These are phyloP conservation scores for Hofmannophila pseudospretella DNA, from an alignment of 2,888 invertebrate genomes.

Conservation along the genomic window DNA sequence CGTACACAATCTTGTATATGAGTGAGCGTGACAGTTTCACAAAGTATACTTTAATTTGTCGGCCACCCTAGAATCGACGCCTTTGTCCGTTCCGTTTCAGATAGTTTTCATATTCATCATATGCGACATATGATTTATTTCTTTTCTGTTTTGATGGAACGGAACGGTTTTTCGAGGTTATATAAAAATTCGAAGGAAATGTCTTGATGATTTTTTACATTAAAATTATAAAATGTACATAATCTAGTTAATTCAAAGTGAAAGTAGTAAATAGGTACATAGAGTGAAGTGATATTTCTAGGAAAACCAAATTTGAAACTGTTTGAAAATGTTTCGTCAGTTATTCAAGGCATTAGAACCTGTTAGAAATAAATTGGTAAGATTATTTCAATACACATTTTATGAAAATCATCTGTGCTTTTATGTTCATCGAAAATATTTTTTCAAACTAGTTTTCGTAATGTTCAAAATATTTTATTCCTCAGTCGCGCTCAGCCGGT, in stretches of 20 bases:
- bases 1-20: too few relatives aligned
- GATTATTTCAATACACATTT: constrained; percentile 9
- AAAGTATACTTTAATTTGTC: too few relatives aligned
- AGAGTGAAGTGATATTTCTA: constrained; percentile 2
- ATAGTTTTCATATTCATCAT: too few relatives aligned
- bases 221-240: neutral
- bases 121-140: neutral
- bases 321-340: constrained; percentile 60
- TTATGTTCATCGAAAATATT: neutral
- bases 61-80: too few relatives aligned
- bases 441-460: too few relatives aligned
- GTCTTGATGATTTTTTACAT: neutral
- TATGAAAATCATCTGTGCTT: neutral
- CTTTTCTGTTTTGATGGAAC: neutral
- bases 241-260: neutral
- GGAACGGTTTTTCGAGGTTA: constrained; percentile 4
- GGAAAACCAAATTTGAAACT: too few relatives aligned
- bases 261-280: neutral
- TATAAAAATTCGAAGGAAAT: neutral
- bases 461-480: too few relatives aligned
- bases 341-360: constrained; percentile 51
- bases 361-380: constrained; percentile 47
- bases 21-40: too few relatives aligned
- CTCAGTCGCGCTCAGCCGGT: constrained; percentile 39
- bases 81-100: neutral